Conservation (phyloP, 2,113 vertebrate species). For the Hydrolagus affinis region DNA sequence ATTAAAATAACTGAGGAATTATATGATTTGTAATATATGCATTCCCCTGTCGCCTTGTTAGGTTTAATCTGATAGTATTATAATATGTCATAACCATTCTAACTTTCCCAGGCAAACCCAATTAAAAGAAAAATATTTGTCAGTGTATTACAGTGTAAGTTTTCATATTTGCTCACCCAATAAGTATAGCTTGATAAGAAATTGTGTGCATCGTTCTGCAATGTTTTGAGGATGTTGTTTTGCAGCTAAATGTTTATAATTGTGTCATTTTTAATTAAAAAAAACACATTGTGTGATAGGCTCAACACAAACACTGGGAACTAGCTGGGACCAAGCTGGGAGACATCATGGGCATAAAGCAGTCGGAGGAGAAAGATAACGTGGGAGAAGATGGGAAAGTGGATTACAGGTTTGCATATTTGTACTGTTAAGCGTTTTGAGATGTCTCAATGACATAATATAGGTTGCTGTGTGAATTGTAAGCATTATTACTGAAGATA, state of each 20-base stretch:
- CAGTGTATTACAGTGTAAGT: neutral
- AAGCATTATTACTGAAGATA: no score
- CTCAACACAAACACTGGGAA: constrained; percentile 98
- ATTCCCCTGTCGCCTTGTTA: no score
- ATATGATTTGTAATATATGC: no score
- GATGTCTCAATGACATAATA: no score
- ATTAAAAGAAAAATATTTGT: neutral
- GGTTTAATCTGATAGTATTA: neutral
- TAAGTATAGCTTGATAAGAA: neutral
- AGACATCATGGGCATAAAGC: constrained; percentile 96
- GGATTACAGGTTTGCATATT: constrained; percentile 76
- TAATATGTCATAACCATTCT: neutral
- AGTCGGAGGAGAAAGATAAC: constrained; percentile 67
- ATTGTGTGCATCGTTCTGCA: neutral
- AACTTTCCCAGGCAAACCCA: neutral
- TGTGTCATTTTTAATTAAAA: neutral
- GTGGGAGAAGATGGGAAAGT: constrained; percentile 84
- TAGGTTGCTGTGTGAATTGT: no score
- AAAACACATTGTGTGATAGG: constrained; percentile 50
- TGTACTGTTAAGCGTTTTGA: neutral
- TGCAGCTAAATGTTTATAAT: neutral
- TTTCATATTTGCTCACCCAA: neutral
- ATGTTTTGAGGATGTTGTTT: neutral
- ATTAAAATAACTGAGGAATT: no score
- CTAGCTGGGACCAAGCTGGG: constrained; percentile 93